phyloP scores from a whole-genome alignment of 2,888 invertebrate species.

The Opisthograptis luteolata region DNA sequence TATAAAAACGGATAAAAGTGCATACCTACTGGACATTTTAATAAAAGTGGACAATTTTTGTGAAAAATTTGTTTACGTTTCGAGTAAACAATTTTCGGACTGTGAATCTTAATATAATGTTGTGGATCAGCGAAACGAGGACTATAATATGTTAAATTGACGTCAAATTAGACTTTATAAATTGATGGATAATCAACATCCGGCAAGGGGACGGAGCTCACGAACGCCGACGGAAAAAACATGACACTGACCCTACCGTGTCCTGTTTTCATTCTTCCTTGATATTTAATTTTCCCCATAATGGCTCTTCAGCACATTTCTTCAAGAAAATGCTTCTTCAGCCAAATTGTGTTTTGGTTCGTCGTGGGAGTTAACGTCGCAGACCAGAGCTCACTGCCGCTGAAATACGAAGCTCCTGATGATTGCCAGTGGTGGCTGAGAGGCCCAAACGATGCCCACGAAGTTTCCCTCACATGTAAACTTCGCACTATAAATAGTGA shows the following conservation, averaged over 20 bases:
- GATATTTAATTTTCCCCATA: conserved; percentile 75
- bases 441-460: conserved; percentile 86
- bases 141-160: conserved; percentile 68
- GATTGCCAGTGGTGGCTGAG: conserved; percentile 92
- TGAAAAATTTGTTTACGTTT: conserved; percentile 51
- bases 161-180: conserved; percentile 67
- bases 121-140: conserved; percentile 62
- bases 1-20: conserved; percentile 17
- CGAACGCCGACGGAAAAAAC: conserved; percentile 82
- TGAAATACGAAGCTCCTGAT: conserved; percentile 92
- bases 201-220: conserved; percentile 75
- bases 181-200: conserved; percentile 82
- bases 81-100: conserved; percentile 26
- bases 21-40: conserved; percentile 32
- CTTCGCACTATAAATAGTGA: conserved; percentile 94
- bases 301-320: conserved; percentile 71
- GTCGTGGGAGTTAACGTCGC: conserved; percentile 74
- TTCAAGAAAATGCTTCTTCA: conserved; percentile 63
- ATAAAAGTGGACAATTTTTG: conserved; percentile 61
- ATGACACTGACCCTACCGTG: conserved; percentile 79
- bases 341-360: conserved; percentile 75
- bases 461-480: conserved; percentile 91
- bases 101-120: conserved; percentile 46
- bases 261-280: conserved; percentile 80
- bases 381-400: conserved; percentile 76